Evolutionary conservation across 1,140 invertebrate species (phyloP), one percentile per base, ranked within the genome.

Genomic region (Eumaeus atala): DNA sequence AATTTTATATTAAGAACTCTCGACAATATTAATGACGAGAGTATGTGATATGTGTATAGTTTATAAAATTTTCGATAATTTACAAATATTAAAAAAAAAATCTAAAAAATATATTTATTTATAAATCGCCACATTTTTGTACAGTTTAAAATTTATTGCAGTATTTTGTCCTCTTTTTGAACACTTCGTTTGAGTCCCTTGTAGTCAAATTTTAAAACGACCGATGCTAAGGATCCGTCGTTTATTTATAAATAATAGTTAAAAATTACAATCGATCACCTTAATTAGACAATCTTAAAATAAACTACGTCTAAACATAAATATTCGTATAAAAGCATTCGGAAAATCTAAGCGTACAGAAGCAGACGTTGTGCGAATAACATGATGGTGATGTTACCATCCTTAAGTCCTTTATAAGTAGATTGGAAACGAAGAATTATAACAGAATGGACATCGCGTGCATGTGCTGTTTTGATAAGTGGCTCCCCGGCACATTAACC

Each of bases 281-380:
- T 64, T 72, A 62, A 66, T 58, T 56, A 51, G 48, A 61, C 58
- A 67, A 70, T 47, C 61, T 66, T 75, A 75, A 60, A 72, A 68
- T 55, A 61, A 64, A 51, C 62, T 64, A 71, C 66, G 57, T 55
- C 53, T 64, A 60, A 57, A 60, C 62, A 74, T 77, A 79, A 76
- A 75, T 67, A 74, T 64, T 62, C 54, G 54, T 66, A 66, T 72
- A 75, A 71, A 73, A 77, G 62, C 59, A 71, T 71, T 76, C 67
- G 68, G 66, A 53, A 52, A 10, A 75, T 71, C 67, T 79, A 84
- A 84, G 80, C 80, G 72, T 80, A 80, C 72, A 54, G 36, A 28
- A 38, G 14, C 37, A 21, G 61, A 62, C 64, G 65, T 81, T 81
- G 77, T 84, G 80, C 76, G 65, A 56, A 61, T 35, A 0, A 14